Conservation (phyloP, 2,797 vertebrate species). For the Tolypeutes matacus region DNA sequence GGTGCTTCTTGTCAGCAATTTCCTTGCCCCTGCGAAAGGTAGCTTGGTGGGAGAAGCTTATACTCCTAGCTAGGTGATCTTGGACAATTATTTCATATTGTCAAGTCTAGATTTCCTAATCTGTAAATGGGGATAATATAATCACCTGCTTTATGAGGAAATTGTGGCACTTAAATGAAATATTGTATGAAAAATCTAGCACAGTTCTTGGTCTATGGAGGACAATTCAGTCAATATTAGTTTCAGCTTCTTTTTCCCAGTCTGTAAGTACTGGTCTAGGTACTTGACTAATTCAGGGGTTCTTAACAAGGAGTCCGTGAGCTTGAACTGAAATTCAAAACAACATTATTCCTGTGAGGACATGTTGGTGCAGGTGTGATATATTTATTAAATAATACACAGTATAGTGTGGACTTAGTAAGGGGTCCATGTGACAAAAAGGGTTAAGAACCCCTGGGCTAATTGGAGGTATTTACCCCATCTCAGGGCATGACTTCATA, state of each 20-base stretch:
- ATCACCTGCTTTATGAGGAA: neutral
- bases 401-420: too few species aligned
- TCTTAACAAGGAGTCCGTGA: too few species aligned
- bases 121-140: neutral
- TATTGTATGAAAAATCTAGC: neutral
- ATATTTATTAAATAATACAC: too few species aligned
- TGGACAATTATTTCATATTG: neutral
- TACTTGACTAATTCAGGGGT: neutral
- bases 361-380: too few species aligned
- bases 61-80: neutral
- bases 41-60: neutral
- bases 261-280: neutral
- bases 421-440: too few species aligned
- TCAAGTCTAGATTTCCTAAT: neutral
- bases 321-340: too few species aligned
- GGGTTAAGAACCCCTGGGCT: too few species aligned
- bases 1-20: neutral
- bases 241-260: neutral
- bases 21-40: neutral
- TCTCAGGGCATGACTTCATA: neutral
- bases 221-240: neutral
- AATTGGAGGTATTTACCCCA: neutral
- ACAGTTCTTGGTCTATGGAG: neutral
- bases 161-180: neutral
- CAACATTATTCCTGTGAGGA: too few species aligned